A percentile compares a stretch with the other conserved stretches of the same genome.
phyloP scores from a whole-genome alignment of 2,113 vertebrate genomes.

The Motacilla tschutschensis region DNA sequence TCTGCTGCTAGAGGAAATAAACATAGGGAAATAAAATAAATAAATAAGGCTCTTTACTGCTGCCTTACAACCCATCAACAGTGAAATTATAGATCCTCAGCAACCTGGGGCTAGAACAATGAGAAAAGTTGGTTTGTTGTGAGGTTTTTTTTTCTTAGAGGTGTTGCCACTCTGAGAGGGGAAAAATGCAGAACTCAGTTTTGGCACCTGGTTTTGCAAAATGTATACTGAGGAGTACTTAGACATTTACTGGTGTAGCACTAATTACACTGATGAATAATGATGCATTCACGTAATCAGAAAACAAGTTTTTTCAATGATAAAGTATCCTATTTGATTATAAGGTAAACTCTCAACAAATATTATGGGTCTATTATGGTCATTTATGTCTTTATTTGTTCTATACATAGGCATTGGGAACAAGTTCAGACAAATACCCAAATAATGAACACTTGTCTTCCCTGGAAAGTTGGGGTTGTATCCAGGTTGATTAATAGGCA shows the following conservation, averaged over 20 bases:
- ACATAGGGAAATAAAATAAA: not conserved
- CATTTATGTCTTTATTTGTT: not conserved
- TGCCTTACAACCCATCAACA: not conserved
- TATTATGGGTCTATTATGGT: not conserved
- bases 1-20: not conserved
- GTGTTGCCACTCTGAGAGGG: rapidly evolving
- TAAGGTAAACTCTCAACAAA: not conserved
- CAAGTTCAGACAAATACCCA: not conserved
- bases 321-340: not conserved
- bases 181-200: not conserved
- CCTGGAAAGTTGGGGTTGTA: not conserved
- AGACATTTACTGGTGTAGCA: not conserved
- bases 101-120: not conserved
- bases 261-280: not conserved
- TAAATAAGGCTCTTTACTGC: not conserved
- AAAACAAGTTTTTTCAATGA: not conserved
- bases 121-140: not conserved
- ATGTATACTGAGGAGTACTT: rapidly evolving
- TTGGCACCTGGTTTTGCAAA: not conserved
- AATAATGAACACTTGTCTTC: not conserved
- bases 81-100: not conserved
- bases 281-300: not conserved
- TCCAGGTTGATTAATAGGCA: not conserved
- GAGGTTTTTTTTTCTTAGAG: not conserved
- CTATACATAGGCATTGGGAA: not conserved